Percentiles rank a stretch among this genome's conserved stretches.
These are phyloP conservation scores for Ataeniobius toweri DNA, from an alignment of 2,797 vertebrate species.

Conservation along the genomic window DNA sequence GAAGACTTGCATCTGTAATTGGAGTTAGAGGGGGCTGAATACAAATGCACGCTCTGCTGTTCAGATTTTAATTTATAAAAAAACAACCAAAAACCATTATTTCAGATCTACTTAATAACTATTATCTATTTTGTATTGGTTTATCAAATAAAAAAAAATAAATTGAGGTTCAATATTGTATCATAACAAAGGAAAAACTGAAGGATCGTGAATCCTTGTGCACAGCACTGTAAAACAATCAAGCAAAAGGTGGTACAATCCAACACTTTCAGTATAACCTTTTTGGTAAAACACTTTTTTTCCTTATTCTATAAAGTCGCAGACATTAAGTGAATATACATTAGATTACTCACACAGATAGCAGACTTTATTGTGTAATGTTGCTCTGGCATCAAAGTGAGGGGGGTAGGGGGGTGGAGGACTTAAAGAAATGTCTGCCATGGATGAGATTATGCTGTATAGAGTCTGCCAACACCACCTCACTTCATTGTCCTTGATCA, in stretches of 20 bases:
- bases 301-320: conserved; percentile 14
- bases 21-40: too few species aligned
- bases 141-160: too few species aligned
- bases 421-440: conserved; percentile 61
- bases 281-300: neutral
- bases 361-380: conserved; percentile 41
- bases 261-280: neutral
- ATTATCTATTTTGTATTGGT: too few species aligned
- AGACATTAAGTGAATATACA: conserved; percentile 11
- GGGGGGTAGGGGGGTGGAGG: conserved; percentile 18
- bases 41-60: too few species aligned
- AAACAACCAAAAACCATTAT: too few species aligned
- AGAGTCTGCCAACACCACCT: conserved; percentile 75
- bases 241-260: neutral
- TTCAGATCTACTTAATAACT: too few species aligned
- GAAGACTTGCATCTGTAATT: too few species aligned
- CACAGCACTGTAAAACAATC: neutral
- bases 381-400: conserved; percentile 56
- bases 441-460: conserved; percentile 70
- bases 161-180: neutral
- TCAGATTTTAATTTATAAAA: too few species aligned
- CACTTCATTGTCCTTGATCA: conserved; percentile 79
- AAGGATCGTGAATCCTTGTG: neutral
- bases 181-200: neutral
- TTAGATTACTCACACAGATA: conserved; percentile 22